A percentile compares a stretch with the other conserved stretches of the same genome.
phyloP scores from a whole-genome alignment of 2,888 invertebrate genomes.

The Diaprepes abbreviatus region DNA sequence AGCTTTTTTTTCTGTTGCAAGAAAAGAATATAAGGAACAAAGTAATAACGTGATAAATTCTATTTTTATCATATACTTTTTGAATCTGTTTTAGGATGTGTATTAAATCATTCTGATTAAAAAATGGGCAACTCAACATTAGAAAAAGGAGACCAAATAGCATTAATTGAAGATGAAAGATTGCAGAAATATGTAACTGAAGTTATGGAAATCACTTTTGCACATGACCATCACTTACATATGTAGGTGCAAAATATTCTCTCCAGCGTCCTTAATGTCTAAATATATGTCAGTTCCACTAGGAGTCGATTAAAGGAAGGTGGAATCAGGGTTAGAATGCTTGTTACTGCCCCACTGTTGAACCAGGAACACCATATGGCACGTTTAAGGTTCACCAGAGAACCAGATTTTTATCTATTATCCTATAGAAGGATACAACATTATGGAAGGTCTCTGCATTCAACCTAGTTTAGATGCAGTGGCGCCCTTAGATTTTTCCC shows the following conservation, averaged over 20 bases:
- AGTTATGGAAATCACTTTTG: neutral
- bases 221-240: neutral
- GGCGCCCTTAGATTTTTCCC: too few species aligned
- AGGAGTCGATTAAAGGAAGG: neutral
- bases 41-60: neutral
- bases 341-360: neutral
- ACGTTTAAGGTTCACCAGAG: conserved; percentile 8
- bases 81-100: neutral
- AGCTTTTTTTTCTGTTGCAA: neutral
- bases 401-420: too few species aligned
- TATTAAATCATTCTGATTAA: neutral
- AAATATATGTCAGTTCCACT: neutral
- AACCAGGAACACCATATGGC: conserved; percentile 7
- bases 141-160: neutral
- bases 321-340: too few species aligned
- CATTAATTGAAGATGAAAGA: neutral
- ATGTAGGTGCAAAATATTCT: neutral
- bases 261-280: neutral
- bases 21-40: neutral
- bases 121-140: neutral
- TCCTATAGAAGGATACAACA: too few species aligned
- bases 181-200: neutral
- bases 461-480: too few species aligned
- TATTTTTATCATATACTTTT: neutral
- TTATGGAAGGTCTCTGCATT: neutral